These are phyloP conservation scores for Saguinus midas DNA, from an alignment of 2,113 vertebrate genomes.

Conservation along the genomic window DNA sequence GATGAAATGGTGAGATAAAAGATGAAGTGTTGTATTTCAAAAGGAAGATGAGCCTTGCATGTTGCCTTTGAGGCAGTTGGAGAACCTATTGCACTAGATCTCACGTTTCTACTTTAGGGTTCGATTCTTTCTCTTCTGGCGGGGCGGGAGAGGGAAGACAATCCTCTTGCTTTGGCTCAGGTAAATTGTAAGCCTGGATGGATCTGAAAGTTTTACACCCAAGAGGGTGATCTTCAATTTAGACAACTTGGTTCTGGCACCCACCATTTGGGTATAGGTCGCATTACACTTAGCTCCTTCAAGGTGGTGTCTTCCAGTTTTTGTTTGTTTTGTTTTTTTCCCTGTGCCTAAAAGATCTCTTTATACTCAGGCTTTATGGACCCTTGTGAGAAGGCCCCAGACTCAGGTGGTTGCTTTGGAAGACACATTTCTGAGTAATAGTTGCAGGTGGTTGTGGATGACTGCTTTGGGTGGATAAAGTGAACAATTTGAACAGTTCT, in stretches of 20 bases:
- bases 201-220: conserved; percentile 17
- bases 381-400: neutral
- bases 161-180: neutral
- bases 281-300: neutral
- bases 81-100: neutral
- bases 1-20: neutral
- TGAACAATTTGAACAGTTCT: conserved; percentile 34
- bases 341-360: neutral
- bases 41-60: conserved; percentile 5
- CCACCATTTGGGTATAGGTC: neutral
- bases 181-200: neutral
- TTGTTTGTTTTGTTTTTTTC: neutral
- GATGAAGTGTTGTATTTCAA: conserved; percentile 27
- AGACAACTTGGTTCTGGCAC: conserved; percentile 46
- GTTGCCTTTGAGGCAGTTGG: conserved; percentile 22
- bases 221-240: conserved; percentile 6
- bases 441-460: conserved; percentile 59
- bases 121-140: neutral
- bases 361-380: neutral
- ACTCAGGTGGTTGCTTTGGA: conserved; percentile 58
- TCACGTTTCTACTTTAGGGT: neutral
- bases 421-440: conserved; percentile 38
- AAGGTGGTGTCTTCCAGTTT: conserved; percentile 31
- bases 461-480: conserved; percentile 19
- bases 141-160: neutral